Evolutionary conservation across 1,140 invertebrate species (phyloP), one percentile per base, ranked within the genome.

Genomic region (Polypedilum vanderplanki): DNA sequence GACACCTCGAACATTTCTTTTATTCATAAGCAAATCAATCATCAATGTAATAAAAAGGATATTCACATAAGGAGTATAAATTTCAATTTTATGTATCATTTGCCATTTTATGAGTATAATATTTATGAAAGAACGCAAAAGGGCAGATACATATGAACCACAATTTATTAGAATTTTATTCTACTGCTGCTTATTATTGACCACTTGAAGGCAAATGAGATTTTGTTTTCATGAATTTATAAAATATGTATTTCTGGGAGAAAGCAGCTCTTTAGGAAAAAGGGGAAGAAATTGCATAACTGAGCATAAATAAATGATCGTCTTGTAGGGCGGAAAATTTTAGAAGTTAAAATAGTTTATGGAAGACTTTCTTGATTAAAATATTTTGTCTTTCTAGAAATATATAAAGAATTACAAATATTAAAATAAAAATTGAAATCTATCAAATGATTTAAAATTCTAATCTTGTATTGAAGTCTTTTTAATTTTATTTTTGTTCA

Each of bases 91-190:
- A 70, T 70, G 65, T 22, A 70, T 70, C 65, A 70, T 70, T 70
- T 70, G 65, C 65, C 65, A 70, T 70, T 70, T 70, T 70, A 70
- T 70, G 17, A 9, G 24, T 33, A 70, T 70, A 22, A 22, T 22
- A 70, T 22, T 70, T 18, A 70, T 22, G 18, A 70, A 18, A 7
- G 65, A n/a, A 70, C 65, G 18, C 65, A 70, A 10, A n/a, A 70
- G 65, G 65, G 10, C n/a, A 57, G n/a, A 57, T 57, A n/a, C 46
- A 57, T 70, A 22, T 20, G 65, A 70, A 70, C 65, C 65, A 22
- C 65, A 70, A 70, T 70, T 70, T 70, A 70, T 70, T 70, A 70
- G 65, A 70, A 70, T 18, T 70, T 70, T 70, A 70, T 70, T n/a
- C 65, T 18, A 57, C 9, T 57, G 46, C 46, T 57, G 65, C 65